These are phyloP conservation scores for Lophius americanus DNA, from an alignment of 2,797 vertebrate genomes.

Conservation along the genomic window DNA sequence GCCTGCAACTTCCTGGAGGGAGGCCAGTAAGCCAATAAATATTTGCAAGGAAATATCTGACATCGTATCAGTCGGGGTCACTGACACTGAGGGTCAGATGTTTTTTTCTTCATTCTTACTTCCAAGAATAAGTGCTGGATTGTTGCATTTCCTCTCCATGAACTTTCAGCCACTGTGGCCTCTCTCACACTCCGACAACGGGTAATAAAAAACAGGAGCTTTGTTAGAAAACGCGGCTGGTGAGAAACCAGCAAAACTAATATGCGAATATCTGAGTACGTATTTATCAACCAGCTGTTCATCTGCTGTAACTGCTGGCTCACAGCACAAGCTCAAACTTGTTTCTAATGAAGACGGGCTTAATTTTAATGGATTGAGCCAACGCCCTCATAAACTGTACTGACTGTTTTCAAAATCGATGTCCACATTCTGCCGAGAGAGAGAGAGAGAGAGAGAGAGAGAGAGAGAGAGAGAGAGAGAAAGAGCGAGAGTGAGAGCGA, in stretches of 20 bases:
- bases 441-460: background rate
- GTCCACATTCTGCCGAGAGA: conserved; percentile 1
- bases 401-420: conserved; percentile 6
- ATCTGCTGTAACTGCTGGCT: conserved; percentile 1
- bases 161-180: conserved; percentile 12
- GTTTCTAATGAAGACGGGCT: conserved; percentile 16
- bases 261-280: too few species aligned
- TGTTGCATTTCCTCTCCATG: conserved; percentile 29
- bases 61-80: conserved; percentile 46
- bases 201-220: background rate
- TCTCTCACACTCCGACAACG: conserved; percentile 9
- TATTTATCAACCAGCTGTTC: background rate
- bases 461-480: too few species aligned
- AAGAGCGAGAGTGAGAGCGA: too few species aligned
- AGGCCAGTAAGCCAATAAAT: too few species aligned
- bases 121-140: conserved; percentile 28
- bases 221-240: background rate
- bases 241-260: background rate
- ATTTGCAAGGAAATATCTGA: too few species aligned
- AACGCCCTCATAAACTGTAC: conserved; percentile 17
- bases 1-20: too few species aligned
- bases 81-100: conserved; percentile 52
- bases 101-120: conserved; percentile 33
- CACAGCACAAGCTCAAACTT: background rate
- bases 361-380: conserved; percentile 7